A percentile compares a stretch with the other conserved stretches of the same genome.
phyloP scores from a whole-genome alignment of 1,140 invertebrate genomes.

The Bathynomus jamesi region DNA sequence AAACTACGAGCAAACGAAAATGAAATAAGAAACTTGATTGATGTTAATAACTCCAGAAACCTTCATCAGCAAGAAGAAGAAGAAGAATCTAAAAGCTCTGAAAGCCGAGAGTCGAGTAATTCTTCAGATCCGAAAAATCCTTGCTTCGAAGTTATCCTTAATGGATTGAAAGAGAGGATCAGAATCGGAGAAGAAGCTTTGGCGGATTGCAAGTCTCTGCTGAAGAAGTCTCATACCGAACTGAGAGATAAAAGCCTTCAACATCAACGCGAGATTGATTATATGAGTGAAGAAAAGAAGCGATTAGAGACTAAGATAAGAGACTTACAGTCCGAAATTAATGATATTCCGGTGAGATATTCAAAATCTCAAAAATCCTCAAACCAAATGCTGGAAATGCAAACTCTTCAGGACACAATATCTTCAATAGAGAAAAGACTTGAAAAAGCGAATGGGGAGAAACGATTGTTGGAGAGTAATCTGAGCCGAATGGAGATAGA shows the following conservation, averaged over 20 bases:
- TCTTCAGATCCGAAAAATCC: not conserved
- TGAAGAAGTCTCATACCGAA: conserved; percentile 21
- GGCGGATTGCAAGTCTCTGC: conserved; percentile 10
- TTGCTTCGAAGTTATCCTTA: not conserved
- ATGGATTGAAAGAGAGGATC: not conserved
- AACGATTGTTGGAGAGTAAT: conserved; percentile 8
- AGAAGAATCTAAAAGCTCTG: not conserved
- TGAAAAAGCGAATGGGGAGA: conserved; percentile 6
- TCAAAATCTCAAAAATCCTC: not conserved
- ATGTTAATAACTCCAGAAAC: too few species aligned
- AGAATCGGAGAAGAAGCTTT: not conserved
- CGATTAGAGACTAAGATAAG: conserved; percentile 4
- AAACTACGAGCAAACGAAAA: not conserved
- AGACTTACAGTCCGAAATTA: conserved; percentile 11
- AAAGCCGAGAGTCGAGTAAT: not conserved
- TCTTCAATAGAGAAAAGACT: conserved; percentile 12
- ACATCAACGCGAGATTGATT: conserved; percentile 14
- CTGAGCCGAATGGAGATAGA: conserved; percentile 17
- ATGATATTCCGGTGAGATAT: conserved; percentile 17
- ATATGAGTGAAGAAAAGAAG: conserved; percentile 10
- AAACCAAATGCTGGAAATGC: conserved; percentile 16
- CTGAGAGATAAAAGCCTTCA: conserved; percentile 1
- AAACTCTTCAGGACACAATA: conserved; percentile 15
- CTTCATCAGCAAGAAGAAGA: not conserved
- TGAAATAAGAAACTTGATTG: not conserved